phyloP scores from a whole-genome alignment of 2,888 invertebrate species.

The Scaptomyza parva region DNA sequence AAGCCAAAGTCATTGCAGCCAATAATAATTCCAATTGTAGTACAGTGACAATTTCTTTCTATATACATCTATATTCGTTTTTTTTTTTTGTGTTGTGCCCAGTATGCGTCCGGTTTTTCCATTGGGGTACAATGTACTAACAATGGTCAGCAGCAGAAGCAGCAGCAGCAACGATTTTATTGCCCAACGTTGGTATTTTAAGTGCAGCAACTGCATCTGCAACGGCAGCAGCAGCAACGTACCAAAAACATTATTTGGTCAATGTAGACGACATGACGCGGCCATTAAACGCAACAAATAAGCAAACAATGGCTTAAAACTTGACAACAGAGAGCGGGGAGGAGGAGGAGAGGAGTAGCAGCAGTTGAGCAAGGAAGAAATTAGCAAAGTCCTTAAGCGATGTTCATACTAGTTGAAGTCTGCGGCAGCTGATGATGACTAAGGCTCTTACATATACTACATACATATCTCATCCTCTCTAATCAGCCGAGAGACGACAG shows the following conservation, averaged over 20 bases:
- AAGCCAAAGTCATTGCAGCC: slow-evolving; percentile 81
- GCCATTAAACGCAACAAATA: slow-evolving; percentile 79
- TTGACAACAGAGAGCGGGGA: slow-evolving; percentile 4
- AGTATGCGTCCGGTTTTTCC: slow-evolving; percentile 56
- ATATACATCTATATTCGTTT: slow-evolving; percentile 6
- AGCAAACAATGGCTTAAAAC: slow-evolving; percentile 69
- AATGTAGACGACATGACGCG: slow-evolving; percentile 80
- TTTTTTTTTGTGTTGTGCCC: slow-evolving; percentile 18
- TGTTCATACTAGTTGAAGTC: slow-evolving; percentile 11
- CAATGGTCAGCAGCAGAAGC: slow-evolving; percentile 71
- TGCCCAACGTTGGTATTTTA: slow-evolving; percentile 82
- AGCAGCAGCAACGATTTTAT: slow-evolving; percentile 72
- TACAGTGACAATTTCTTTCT: slow-evolving; percentile 75
- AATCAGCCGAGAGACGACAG: slow-evolving; percentile 1
- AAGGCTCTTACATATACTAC: background rate
- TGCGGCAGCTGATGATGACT: slow-evolving; percentile 2
- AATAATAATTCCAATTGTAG: slow-evolving; percentile 82
- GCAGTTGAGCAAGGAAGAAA: slow-evolving; percentile 49
- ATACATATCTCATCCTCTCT: background rate
- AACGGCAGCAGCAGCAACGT: slow-evolving; percentile 42
- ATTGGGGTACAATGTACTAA: slow-evolving; percentile 78
- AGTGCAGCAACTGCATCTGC: slow-evolving; percentile 53
- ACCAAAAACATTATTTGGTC: slow-evolving; percentile 74
- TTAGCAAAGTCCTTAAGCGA: slow-evolving; percentile 44
- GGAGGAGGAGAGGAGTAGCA: background rate